A percentile compares a stretch with the other conserved stretches of the same genome.
Conservation (phyloP, 1,140 invertebrate genomes). For the Apis laboriosa region DNA sequence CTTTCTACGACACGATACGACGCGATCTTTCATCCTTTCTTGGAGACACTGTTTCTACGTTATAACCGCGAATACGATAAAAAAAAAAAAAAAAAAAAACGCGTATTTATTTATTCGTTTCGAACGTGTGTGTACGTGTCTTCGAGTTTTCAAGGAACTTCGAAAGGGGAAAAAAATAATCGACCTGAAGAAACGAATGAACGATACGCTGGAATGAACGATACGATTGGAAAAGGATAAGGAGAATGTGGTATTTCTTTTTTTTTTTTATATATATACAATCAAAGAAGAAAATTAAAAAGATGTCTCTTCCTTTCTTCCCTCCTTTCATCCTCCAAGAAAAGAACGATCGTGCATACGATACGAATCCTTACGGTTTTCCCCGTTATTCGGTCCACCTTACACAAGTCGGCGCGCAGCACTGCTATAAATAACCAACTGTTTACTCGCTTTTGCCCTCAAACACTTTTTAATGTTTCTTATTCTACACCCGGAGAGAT, state of each 20-base stretch:
- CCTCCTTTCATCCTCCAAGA: no score
- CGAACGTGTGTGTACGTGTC: neutral
- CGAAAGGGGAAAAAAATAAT: neutral
- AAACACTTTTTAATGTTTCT: slow-evolving; percentile 69
- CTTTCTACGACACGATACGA: neutral
- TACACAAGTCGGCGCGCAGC: slow-evolving; percentile 53
- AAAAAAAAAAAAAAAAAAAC: slow-evolving; percentile 24
- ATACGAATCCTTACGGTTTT: slow-evolving; percentile 56
- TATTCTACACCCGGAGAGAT: slow-evolving; percentile 49
- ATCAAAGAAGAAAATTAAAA: neutral
- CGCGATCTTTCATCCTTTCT: slow-evolving; percentile 12
- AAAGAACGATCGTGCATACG: neutral
- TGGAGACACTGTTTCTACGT: slow-evolving; percentile 14
- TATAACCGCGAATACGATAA: slow-evolving; percentile 21
- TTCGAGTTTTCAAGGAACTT: neutral
- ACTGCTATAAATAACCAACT: slow-evolving; percentile 69
- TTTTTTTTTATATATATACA: no score
- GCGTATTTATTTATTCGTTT: neutral
- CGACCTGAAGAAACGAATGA: no score
- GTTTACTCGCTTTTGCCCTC: slow-evolving; percentile 66
- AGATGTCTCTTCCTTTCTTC: no score
- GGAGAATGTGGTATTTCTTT: no score
- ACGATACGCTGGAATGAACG: no score
- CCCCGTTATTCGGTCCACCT: slow-evolving; percentile 65
- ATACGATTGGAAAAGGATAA: no score